Evolutionary conservation across 2,888 invertebrate species (phyloP).

Genomic region (Ochropleura leucogaster): DNA sequence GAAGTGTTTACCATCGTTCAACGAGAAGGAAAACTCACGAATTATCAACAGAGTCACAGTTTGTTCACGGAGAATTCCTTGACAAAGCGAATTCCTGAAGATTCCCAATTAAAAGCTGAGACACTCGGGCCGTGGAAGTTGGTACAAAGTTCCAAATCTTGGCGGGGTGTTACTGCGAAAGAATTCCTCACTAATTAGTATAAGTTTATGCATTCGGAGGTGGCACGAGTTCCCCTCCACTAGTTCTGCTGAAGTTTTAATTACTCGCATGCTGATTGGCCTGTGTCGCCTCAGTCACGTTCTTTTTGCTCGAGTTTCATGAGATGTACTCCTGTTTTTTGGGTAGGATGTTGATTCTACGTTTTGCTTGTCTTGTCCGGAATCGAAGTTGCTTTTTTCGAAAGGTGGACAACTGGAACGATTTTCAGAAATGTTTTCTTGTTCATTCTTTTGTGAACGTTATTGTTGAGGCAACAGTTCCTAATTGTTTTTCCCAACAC

Average conservation of each 20-base stretch:
- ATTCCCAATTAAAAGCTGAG: constrained; percentile 89
- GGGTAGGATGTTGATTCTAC: constrained; percentile 23
- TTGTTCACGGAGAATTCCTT: constrained; percentile 82
- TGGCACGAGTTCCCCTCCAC: constrained; percentile 71
- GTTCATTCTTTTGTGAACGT: background rate
- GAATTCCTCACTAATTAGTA: constrained; percentile 89
- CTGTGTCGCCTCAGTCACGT: constrained; percentile 79
- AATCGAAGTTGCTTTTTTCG: constrained; percentile 15
- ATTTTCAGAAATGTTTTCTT: background rate
- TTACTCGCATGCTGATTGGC: constrained; percentile 78
- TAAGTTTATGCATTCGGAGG: constrained; percentile 88
- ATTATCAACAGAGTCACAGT: constrained; percentile 80
- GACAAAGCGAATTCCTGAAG: constrained; percentile 87
- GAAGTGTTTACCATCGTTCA: constrained; percentile 64
- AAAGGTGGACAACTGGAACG: constrained; percentile 14
- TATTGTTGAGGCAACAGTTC: background rate
- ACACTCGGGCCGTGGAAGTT: constrained; percentile 84
- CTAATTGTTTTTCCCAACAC: constrained; percentile 9
- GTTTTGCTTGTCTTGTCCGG: constrained; percentile 39
- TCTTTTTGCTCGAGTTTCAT: constrained; percentile 70
- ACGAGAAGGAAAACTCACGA: constrained; percentile 60
- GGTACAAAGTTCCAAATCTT: constrained; percentile 86
- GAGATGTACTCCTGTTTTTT: constrained; percentile 39
- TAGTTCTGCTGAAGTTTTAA: constrained; percentile 85
- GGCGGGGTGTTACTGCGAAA: constrained; percentile 81